These are phyloP conservation scores for Anagyrus pseudococci DNA, from an alignment of 2,888 invertebrate species.

Conservation along the genomic window DNA sequence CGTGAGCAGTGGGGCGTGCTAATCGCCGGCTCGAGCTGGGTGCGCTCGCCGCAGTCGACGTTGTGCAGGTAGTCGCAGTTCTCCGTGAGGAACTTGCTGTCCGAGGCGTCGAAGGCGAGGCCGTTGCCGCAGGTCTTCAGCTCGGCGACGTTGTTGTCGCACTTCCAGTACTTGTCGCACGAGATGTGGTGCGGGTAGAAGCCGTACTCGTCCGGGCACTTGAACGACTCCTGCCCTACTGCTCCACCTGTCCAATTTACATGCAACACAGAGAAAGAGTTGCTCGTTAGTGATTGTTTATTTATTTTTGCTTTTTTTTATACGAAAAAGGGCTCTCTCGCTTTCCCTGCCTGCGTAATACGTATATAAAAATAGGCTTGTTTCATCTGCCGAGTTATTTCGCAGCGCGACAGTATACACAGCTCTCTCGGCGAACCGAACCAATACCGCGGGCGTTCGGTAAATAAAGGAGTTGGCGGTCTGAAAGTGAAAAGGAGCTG, in stretches of 20 bases:
- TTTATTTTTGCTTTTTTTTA: too few species aligned
- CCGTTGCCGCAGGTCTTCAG: conserved; percentile 94
- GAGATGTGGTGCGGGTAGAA: conserved; percentile 90
- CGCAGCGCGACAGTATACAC: too few species aligned
- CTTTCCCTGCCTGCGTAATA: too few species aligned
- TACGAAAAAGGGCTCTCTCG: too few species aligned
- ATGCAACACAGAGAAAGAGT: too few species aligned
- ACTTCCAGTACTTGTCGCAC: conserved; percentile 96
- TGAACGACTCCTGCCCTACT: conserved; percentile 83
- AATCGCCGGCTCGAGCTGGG: conserved; percentile 86
- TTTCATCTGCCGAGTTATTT: too few species aligned
- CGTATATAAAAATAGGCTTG: too few species aligned
- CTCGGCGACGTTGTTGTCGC: conserved; percentile 87
- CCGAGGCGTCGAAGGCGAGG: conserved; percentile 87
- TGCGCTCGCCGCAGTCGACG: conserved; percentile 89
- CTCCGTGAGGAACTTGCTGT: conserved; percentile 88
- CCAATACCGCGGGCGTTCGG: too few species aligned
- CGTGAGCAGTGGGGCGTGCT: conserved; percentile 83
- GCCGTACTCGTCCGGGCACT: conserved; percentile 93
- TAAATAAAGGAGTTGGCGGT: too few species aligned
- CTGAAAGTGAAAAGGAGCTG: too few species aligned
- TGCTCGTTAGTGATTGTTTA: neutral
- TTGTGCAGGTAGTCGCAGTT: conserved; percentile 96
- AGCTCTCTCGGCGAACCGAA: too few species aligned
- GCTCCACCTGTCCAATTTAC: conserved; percentile 44